These are phyloP conservation scores for Nemapogon koenigi DNA, from an alignment of 2,888 invertebrate species.

Conservation along the genomic window DNA sequence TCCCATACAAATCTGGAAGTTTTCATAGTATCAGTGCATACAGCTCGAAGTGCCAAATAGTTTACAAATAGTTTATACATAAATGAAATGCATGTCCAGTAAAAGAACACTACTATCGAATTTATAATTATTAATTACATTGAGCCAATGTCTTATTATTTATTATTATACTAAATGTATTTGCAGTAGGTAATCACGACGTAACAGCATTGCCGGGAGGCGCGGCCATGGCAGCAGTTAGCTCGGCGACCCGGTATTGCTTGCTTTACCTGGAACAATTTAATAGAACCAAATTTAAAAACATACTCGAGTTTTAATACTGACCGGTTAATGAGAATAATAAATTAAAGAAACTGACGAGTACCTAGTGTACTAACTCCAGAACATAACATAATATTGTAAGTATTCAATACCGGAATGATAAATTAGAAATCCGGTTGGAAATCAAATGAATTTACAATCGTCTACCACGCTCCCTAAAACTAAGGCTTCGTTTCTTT, in stretches of 20 bases:
- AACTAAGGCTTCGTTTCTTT: conserved; percentile 1
- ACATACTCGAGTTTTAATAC: not conserved
- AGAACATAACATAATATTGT: no score
- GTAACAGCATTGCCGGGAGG: conserved; percentile 32
- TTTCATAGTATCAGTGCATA: no score
- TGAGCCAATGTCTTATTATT: conserved; percentile 24
- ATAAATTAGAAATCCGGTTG: no score
- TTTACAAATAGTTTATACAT: no score
- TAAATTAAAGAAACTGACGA: not conserved
- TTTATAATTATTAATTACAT: conserved; percentile 12
- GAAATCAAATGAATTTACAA: no score
- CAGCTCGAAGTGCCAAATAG: no score
- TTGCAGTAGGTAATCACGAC: conserved; percentile 37
- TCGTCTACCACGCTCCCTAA: no score
- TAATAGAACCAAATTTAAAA: not conserved
- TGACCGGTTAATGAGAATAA: not conserved
- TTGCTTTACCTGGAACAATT: conserved; percentile 55
- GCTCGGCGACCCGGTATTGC: conserved; percentile 44
- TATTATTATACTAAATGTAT: not conserved
- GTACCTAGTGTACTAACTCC: not conserved
- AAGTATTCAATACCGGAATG: no score
- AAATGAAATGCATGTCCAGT: no score
- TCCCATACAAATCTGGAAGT: no score
- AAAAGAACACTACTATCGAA: conserved; percentile 5
- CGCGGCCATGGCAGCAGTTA: not conserved